Conservation (phyloP, 2,113 vertebrate genomes). For the Trinectes maculatus region DNA sequence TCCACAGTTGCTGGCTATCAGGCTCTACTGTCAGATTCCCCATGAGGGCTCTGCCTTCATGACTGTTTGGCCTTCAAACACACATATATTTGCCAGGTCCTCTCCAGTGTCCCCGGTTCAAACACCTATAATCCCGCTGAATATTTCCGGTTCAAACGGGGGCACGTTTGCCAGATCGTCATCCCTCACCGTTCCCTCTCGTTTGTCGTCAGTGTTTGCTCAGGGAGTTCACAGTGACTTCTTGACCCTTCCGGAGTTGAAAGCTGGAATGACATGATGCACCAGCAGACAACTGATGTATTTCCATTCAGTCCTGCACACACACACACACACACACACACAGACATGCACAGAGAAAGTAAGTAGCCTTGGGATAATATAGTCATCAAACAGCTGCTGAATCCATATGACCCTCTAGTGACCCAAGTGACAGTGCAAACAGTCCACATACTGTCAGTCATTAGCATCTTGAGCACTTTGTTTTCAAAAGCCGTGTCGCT, state of each 20-base stretch:
- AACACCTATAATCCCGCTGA: slow-evolving; percentile 60
- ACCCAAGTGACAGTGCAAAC: slow-evolving; percentile 18
- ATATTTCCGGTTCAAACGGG: slow-evolving; percentile 77
- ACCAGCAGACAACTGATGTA: slow-evolving; percentile 16
- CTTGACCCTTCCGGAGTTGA: slow-evolving; percentile 35
- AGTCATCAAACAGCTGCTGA: slow-evolving; percentile 28
- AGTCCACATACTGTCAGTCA: slow-evolving; percentile 5
- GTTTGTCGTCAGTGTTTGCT: slow-evolving; percentile 52
- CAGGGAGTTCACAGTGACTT: slow-evolving; percentile 60
- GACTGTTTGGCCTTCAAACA: slow-evolving; percentile 81
- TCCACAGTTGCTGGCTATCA: slow-evolving; percentile 61
- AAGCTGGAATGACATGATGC: slow-evolving; percentile 51
- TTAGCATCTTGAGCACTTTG: neutral
- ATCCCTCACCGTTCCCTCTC: slow-evolving; percentile 28
- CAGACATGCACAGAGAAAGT: slow-evolving; percentile 10
- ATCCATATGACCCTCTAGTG: slow-evolving; percentile 15
- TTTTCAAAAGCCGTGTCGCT: slow-evolving; percentile 27
- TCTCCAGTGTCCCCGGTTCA: slow-evolving; percentile 61
- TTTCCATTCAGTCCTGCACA: slow-evolving; percentile 53
- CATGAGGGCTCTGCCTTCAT: slow-evolving; percentile 75
- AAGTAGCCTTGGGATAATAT: slow-evolving; percentile 15
- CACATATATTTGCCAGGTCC: slow-evolving; percentile 67
- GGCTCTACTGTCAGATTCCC: slow-evolving; percentile 79
- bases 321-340: neutral
- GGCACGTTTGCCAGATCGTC: slow-evolving; percentile 66